Base-by-base conservation (phyloP, 2,113 vertebrate species). In the Sceloporus tristichus region DNA sequence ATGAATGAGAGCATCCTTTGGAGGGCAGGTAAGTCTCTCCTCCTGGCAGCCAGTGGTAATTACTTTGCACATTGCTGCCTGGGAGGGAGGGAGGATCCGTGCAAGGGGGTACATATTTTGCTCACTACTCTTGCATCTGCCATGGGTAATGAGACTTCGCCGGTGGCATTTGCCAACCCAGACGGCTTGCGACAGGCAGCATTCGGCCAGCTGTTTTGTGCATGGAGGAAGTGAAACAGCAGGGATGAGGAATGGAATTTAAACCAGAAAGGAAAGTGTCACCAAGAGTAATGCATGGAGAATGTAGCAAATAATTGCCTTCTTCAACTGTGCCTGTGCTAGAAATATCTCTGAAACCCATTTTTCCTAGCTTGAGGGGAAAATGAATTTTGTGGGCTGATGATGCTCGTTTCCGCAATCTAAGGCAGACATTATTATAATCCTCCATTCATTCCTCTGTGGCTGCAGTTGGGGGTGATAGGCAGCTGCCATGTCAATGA, bases 1-100 rank as follows among this genome's bases (percentile, higher is more conserved):
- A 73, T 0, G 5, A 34, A 54, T 7, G 53, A 70, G 42, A 1
- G 34, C 25, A 19, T 18, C 6, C 8, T 81, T 0, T 0, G 9
- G 10, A 5, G 7, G 10, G 11, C 59, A 56, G 59, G 62, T 38
- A 18, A n/a, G n/a, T 77, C 21, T 14, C n/a, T 34, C 76, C 66
- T 71, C 77, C 29, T 68, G 48, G 68, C 25, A 48, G 54, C 34
- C 75, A 79, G 10, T 29, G 54, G 53, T 54, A 40, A 82, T 80
- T 85, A 77, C 29, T n/a, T 14, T 11, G 53, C 1, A 9, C n/a
- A 59, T 87, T 76, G 48, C 62, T 40, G 25, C 5, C 53, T 42
- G 54, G 62, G 65, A 34, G 18, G 16, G 25, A 34, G 34, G 16
- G n/a, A 80, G 65, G 21, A 9, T 14, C 8, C 70, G 77, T 5